A percentile compares a stretch with the other conserved stretches of the same genome.
Conservation (phyloP, 1,140 invertebrate genomes). For the Octopus bimaculoides region DNA sequence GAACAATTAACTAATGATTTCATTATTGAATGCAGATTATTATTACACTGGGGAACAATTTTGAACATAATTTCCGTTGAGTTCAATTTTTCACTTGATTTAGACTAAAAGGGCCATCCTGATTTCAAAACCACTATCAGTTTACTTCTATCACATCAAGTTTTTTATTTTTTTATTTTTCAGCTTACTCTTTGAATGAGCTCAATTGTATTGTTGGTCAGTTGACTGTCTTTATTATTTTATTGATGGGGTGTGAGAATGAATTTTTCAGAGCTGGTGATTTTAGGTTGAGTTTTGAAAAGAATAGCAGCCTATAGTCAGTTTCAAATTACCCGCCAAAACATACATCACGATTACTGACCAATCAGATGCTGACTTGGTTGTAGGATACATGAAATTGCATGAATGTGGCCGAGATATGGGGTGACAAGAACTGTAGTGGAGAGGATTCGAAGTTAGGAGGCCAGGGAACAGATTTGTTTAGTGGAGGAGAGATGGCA, state of each 20-base stretch:
- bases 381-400: background rate
- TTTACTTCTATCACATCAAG: background rate
- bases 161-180: background rate
- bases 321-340: background rate
- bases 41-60: too few relatives aligned
- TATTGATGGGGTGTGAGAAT: background rate
- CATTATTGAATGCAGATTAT: too few relatives aligned
- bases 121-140: background rate
- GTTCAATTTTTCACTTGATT: background rate
- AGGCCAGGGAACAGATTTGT: background rate
- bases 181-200: background rate
- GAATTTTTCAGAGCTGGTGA: background rate
- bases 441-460: background rate
- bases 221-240: too few relatives aligned
- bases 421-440: background rate
- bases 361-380: background rate
- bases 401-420: background rate
- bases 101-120: background rate
- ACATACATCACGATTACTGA: background rate
- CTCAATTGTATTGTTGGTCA: background rate
- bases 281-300: background rate
- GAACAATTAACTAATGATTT: too few relatives aligned
- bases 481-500: background rate
- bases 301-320: background rate
- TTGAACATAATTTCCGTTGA: too few relatives aligned